Evolutionary conservation across 2,797 vertebrate species (phyloP).

Genomic region (Gymnodraco acuticeps): DNA sequence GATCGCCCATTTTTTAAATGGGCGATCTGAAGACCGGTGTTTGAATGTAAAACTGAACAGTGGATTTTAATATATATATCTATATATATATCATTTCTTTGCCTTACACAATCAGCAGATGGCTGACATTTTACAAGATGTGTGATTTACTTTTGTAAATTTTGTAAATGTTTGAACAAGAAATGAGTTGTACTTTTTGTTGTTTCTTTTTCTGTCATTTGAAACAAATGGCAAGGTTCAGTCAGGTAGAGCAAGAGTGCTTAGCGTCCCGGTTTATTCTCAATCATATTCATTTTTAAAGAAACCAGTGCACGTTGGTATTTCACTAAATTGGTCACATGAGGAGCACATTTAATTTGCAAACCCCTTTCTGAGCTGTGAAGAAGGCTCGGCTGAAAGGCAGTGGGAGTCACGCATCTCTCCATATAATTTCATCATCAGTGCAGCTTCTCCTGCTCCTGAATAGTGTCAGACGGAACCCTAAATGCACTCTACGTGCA

Average conservation of each 20-base stretch:
- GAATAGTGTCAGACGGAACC: slow-evolving; percentile 19
- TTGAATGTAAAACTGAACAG: slow-evolving; percentile 83
- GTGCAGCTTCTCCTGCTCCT: slow-evolving; percentile 33
- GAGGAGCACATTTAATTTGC: slow-evolving; percentile 42
- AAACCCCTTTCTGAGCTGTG: slow-evolving; percentile 22
- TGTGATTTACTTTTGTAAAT: slow-evolving; percentile 84
- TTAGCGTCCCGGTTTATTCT: slow-evolving; percentile 42
- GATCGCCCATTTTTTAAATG: slow-evolving; percentile 56
- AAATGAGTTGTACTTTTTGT: slow-evolving; percentile 68
- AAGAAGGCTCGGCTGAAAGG: slow-evolving; percentile 32
- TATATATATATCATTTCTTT: slow-evolving; percentile 67
- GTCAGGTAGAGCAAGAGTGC: slow-evolving; percentile 54
- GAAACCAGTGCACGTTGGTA: slow-evolving; percentile 25
- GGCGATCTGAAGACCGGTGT: slow-evolving; percentile 75
- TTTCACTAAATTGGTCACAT: slow-evolving; percentile 39
- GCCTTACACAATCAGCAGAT: slow-evolving; percentile 81
- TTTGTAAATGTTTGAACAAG: slow-evolving; percentile 85
- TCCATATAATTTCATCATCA: slow-evolving; percentile 14
- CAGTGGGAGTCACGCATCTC: slow-evolving; percentile 21
- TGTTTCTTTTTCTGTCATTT: slow-evolving; percentile 40
- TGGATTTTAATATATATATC: slow-evolving; percentile 74
- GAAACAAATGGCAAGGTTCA: slow-evolving; percentile 31
- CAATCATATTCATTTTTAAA: slow-evolving; percentile 26
- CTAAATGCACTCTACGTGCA: slow-evolving; percentile 18
- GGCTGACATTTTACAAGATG: slow-evolving; percentile 82